Evolutionary conservation across 2,888 invertebrate genomes (phyloP), one percentile per base, ranked within the genome.

Genomic region (Ischnus inquisitorius): DNA sequence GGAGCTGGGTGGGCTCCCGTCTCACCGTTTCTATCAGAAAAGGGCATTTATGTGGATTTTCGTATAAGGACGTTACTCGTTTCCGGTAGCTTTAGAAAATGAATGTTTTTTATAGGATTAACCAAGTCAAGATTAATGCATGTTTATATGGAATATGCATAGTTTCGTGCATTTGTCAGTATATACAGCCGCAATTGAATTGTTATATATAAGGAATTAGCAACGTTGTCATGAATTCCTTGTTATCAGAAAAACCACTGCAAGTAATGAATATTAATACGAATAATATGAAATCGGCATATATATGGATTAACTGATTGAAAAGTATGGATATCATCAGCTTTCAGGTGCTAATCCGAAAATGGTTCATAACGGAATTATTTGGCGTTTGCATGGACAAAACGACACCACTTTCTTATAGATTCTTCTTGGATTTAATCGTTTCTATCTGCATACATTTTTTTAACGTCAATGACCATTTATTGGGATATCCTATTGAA

Each of bases 341-440:
- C 19, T 41, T 64, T 64, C 10, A 64, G 25, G 41, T 0, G 64
- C 10, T 41, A 64, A 41, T 64, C 39, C 41, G n/a, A 39, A 16
- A 41, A 19, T 64, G 41, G 64, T 64, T 64, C 41, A 19, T n/a
- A 39, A n/a, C 8, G 41, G 41, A 41, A 64, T 64, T 16, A 19
- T 64, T 64, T 39, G 39, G 64, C 1, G 39, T 16, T 64, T 64
- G 41, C 64, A 64, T 28, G 64, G 41, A 39, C 41, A 64, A 64
- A 64, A 64, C 22, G 64, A 64, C 64, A 64, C 41, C 8, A 8
- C 10, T 19, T 64, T 64, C 64, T 19, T 64, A 64, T 39, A 64
- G 41, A 64, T 28, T 41, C 8, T 39, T 41, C 16, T 64, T 10
- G 41, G 1, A 64, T 64, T 39, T 41, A 64, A 16, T 41, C 16